These are phyloP conservation scores for Zaprionus africanus DNA, from an alignment of 1,140 invertebrate species.

Conservation along the genomic window DNA sequence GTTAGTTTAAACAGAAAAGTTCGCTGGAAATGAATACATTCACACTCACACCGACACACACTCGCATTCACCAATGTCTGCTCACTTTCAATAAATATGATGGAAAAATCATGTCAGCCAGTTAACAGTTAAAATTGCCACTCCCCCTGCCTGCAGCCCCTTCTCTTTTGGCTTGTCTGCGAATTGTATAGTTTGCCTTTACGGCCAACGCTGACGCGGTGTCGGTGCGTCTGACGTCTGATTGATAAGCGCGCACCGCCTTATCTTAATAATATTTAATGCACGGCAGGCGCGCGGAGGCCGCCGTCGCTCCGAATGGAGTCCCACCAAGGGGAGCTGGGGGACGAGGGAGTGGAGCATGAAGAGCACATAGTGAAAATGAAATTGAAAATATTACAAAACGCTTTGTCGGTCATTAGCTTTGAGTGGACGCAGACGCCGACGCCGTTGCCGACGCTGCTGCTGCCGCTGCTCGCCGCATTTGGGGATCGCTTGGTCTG, in stretches of 20 bases:
- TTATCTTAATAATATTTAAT: conserved; percentile 84
- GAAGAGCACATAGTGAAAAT: conserved; percentile 71
- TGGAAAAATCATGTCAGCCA: conserved; percentile 75
- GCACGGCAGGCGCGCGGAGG: conserved; percentile 57
- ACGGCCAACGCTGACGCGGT: conserved; percentile 18
- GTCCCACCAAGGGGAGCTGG: neutral
- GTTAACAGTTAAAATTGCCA: conserved; percentile 35
- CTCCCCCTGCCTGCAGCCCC: neutral
- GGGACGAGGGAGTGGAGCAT: neutral
- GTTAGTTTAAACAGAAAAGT: conserved; percentile 58
- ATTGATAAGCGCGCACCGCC: conserved; percentile 76
- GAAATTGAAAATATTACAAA: conserved; percentile 83
- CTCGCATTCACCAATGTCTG: neutral
- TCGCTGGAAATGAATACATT: conserved; percentile 11
- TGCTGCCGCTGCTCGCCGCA: conserved; percentile 11
- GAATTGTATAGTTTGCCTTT: conserved; percentile 43
- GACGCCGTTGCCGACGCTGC: conserved; percentile 14
- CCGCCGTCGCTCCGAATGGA: conserved; percentile 20
- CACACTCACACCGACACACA: neutral
- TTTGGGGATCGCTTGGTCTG: conserved; percentile 58
- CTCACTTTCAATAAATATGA: conserved; percentile 68
- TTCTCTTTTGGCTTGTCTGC: conserved; percentile 41
- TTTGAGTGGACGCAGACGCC: conserved; percentile 75
- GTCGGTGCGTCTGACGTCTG: conserved; percentile 74
- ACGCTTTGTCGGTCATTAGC: conserved; percentile 83